Base-by-base conservation (phyloP, 37 sponge, comb jelly and placozoan species). In the Ephydatia muelleri region DNA sequence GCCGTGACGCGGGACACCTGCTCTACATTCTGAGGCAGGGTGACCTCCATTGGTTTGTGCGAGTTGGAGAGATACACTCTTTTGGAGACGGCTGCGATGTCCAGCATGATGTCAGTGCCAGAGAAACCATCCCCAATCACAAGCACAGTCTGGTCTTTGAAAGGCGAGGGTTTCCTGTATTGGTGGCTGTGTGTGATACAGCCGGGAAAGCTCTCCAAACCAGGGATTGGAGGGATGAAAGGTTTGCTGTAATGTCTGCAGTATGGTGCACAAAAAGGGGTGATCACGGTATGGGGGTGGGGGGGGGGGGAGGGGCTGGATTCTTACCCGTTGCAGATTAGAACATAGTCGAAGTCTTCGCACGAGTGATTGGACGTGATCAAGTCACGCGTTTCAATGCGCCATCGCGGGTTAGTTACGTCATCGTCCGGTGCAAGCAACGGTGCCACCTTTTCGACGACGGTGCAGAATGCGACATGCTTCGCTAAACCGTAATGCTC, bases 281-380 rank as follows among this genome's bases (percentile, higher is more conserved):
- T 29, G 66, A 79, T 3, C 2, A 23, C 6, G 67, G 32, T 49
- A 49, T 2, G 47, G 33, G 34, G 33, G 27, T 0, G 40, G 12
- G 25, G 33, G 23, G 27, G 30, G 23, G 43, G 23, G 30, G 8
- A 80, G 77, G 6, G n/a, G 36, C 26, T 49, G n/a, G n/a, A n/a
- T 29, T 72, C 92, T 87, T 81, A 95, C 95, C 95, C 95, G 92
- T 87, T 92, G 66, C 93, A 92, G 1, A 95, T 79, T n/a, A 95
- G 16, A 3, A 95, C 88, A n/a, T 75, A 74, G 83, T 95, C 91
- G 75, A 66, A 95, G 2, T 75, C 65, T 25, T 87, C 80, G 13
- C 67, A 36, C 26, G 70, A 38, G 23, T n/a, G 77, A 9, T 72
- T 13, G 13, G 70, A 67, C 57, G 83, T 68, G 19, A 19, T 25